Percentiles rank a stretch among this genome's conserved stretches.
Conservation (phyloP, 1,140 invertebrate species). For the Pseudomyrmex pallidus region DNA sequence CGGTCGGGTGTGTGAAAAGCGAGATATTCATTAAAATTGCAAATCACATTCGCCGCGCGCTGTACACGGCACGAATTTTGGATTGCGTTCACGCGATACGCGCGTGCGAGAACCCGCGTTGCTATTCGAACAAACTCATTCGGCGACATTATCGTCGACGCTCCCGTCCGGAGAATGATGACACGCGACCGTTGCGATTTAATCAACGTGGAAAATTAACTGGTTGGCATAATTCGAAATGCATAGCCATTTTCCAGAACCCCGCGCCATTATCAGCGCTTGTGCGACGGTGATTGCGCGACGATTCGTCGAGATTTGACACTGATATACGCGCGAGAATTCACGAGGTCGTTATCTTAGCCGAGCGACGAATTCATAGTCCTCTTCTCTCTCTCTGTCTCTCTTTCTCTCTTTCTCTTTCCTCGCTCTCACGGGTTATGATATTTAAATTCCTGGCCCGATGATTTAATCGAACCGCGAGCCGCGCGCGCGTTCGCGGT, state of each 20-base stretch:
- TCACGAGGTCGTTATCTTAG: constrained; percentile 22
- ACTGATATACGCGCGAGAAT: constrained; percentile 15
- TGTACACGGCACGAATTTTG: constrained; percentile 10
- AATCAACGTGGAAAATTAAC: constrained; percentile 59
- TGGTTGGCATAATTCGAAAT: constrained; percentile 55
- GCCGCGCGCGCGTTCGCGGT: neutral
- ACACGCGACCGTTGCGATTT: constrained; percentile 49
- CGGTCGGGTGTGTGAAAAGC: neutral
- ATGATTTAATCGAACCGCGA: constrained; percentile 41
- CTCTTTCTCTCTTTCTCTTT: constrained; percentile 62
- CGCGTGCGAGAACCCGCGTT: neutral
- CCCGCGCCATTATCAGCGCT: constrained; percentile 20
- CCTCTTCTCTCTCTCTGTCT: constrained; percentile 62
- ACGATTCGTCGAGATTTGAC: constrained; percentile 47
- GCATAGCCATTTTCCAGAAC: constrained; percentile 48
- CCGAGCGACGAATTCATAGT: constrained; percentile 31
- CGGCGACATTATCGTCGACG: constrained; percentile 45
- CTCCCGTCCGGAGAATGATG: constrained; percentile 36
- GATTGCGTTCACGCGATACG: constrained; percentile 31
- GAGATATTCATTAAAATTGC: constrained; percentile 19
- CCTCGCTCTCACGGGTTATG: constrained; percentile 10
- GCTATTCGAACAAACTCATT: constrained; percentile 37
- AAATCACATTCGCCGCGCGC: neutral
- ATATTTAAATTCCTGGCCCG: constrained; percentile 35
- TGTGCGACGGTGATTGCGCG: constrained; percentile 24